These are phyloP conservation scores for Cerastis leucographa DNA, from an alignment of 2,888 invertebrate genomes.

Conservation along the genomic window DNA sequence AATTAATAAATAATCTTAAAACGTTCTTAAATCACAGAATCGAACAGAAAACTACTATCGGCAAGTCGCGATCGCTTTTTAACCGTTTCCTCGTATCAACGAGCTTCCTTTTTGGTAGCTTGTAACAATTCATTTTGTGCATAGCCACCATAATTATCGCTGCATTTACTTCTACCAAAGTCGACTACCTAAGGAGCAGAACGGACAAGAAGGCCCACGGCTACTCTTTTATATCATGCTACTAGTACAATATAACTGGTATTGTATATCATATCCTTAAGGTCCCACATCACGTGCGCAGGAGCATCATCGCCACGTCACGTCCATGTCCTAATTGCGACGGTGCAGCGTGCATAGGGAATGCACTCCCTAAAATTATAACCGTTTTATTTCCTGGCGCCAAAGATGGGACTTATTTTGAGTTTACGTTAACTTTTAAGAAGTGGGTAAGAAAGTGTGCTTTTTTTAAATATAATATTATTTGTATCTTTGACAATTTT, in stretches of 20 bases:
- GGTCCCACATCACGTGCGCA: conserved; percentile 74
- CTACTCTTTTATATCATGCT: background rate
- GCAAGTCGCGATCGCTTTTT: no score
- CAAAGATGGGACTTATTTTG: background rate
- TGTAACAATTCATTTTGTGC: no score
- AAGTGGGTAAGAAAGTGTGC: background rate
- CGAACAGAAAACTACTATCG: no score
- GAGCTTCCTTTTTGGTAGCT: no score
- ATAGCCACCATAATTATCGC: no score
- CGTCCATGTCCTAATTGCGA: conserved; percentile 79
- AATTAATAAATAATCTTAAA: no score
- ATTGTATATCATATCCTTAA: conserved; percentile 30
- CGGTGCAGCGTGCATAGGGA: conserved; percentile 74
- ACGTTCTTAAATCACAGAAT: no score
- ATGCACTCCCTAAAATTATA: conserved; percentile 65
- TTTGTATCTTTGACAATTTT: background rate
- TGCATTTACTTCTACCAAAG: background rate
- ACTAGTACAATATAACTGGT: conserved; percentile 3
- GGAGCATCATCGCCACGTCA: conserved; percentile 62
- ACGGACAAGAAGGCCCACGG: background rate
- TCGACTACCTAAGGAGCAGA: background rate
- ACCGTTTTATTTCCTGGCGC: conserved; percentile 62
- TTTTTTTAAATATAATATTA: background rate
- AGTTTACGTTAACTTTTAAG: background rate
- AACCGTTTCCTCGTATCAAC: no score